These are phyloP conservation scores for Sparus aurata DNA, from an alignment of 2,797 vertebrate species.

Conservation along the genomic window DNA sequence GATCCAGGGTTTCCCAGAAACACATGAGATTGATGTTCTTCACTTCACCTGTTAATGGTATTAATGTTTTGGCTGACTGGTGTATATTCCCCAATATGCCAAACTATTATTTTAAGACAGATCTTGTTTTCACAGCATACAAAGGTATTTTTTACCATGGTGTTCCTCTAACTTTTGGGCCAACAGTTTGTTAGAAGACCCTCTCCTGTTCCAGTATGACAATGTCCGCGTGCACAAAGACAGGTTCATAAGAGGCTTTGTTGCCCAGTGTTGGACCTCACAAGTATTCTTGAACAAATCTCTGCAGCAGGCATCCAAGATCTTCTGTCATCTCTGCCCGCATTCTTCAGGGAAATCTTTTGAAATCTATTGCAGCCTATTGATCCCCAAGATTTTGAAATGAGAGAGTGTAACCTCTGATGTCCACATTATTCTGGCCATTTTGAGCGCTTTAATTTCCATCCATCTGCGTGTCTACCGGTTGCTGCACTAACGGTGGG, in stretches of 20 bases:
- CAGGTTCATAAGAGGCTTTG: neutral
- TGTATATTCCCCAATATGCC: neutral
- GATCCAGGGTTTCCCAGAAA: too few relatives aligned
- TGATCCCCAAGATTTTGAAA: neutral
- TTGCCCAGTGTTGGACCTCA: neutral
- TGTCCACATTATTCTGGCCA: neutral
- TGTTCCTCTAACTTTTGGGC: neutral
- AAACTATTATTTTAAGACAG: neutral
- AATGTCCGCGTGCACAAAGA: neutral
- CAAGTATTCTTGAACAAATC: neutral
- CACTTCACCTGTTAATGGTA: too few relatives aligned
- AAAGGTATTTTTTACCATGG: neutral
- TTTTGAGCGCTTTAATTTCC: neutral
- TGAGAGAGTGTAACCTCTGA: neutral
- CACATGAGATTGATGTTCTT: too few relatives aligned
- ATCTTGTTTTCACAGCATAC: neutral
- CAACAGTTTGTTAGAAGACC: neutral
- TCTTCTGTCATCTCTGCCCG: neutral
- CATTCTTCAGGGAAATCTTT: neutral
- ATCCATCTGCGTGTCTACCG: conserved; percentile 2
- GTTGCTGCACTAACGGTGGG: conserved; percentile 24
- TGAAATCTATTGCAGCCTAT: neutral
- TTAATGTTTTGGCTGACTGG: too few relatives aligned
- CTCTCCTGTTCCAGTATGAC: neutral
- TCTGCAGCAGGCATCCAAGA: neutral